phyloP scores from a whole-genome alignment of 2,797 vertebrate genomes.

The Gymnoscopelus braueri region DNA sequence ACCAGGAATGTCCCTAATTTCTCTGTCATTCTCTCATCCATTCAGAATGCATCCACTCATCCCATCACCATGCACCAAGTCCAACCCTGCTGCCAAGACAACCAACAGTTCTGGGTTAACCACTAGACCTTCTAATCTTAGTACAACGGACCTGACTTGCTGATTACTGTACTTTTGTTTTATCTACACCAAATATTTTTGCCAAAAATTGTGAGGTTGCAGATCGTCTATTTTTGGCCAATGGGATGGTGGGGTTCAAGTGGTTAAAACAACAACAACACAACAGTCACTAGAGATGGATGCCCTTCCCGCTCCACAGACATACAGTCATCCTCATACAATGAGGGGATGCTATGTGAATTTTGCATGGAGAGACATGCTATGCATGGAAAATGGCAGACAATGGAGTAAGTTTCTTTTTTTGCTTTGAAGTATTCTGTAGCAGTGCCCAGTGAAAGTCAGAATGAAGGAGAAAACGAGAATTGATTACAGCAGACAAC shows the following conservation, averaged over 20 bases:
- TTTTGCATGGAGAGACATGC: constrained; percentile 4
- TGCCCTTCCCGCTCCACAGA: constrained; percentile 38
- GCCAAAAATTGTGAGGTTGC: too few species aligned
- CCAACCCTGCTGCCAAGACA: constrained; percentile 7
- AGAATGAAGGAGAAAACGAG: constrained; percentile 7
- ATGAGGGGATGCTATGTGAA: constrained; percentile 39
- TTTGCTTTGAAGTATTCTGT: constrained; percentile 18
- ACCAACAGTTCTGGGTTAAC: not conserved
- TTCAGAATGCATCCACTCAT: constrained; percentile 25
- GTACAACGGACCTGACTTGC: too few species aligned
- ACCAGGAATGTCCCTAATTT: constrained; percentile 17
- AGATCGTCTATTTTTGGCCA: too few species aligned
- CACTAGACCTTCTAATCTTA: too few species aligned
- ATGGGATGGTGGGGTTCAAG: too few species aligned
- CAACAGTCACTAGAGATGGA: constrained; percentile 30
- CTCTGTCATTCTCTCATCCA: constrained; percentile 21
- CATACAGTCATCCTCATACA: constrained; percentile 39
- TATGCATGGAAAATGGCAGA: constrained; percentile 1
- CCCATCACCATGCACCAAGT: not conserved
- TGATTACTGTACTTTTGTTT: too few species aligned
- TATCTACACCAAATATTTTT: too few species aligned
- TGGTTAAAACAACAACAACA: constrained; percentile 22
- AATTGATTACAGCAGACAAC: constrained; percentile 9
- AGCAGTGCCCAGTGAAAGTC: constrained; percentile 18
- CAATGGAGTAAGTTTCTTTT: constrained; percentile 1